Evolutionary conservation across 1,140 invertebrate species (phyloP), one percentile per base, ranked within the genome.

Genomic region (Drosophila paulistorum): DNA sequence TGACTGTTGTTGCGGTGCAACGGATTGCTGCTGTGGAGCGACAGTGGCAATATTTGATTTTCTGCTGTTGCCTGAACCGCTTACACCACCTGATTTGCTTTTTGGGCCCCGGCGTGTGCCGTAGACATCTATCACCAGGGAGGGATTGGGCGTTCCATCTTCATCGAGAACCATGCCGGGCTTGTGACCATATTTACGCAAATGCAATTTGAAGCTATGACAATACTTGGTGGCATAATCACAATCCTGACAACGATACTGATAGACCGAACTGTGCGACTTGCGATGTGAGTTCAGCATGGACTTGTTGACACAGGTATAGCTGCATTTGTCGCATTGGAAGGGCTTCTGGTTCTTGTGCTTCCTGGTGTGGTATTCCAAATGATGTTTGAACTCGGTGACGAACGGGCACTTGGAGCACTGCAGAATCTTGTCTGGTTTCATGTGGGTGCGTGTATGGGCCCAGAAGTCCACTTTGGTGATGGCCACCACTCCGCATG

Each of bases 281-380:
- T 99, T 99, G 81, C 99, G 94, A 87, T 99, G 99, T 0, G 98
- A 99, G 91, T 99, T 99, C 10, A 99, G 93, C 99, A 99, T 99
- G 0, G 98, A 99, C 91, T 99, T 99, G 55, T 87, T 87, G 3
- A 99, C 98, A 90, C 99, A 99, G 0, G 95, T 95, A 86, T 99
- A 99, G 11, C 94, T 94, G 92, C 98, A 99, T 80, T 98, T 96
- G 59, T 94, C 93, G 92, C 99, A 99, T 90, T 98, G 98, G 93
- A 98, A 99, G 0, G 99, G 99, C 86, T 99, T 99, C 0, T 96
- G 97, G 7, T 98, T 98, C 78, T 96, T 95, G 92, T 99, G 99
- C 91, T 99, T 99, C 7, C 97, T 94, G 79, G 99, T 94, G 92
- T 99, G 99, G 89, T 99, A 99, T 84, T 99, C 98, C 11, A 99